Evolutionary conservation across 2,113 vertebrate species (phyloP).

Genomic region (Marcusenius ussheri): DNA sequence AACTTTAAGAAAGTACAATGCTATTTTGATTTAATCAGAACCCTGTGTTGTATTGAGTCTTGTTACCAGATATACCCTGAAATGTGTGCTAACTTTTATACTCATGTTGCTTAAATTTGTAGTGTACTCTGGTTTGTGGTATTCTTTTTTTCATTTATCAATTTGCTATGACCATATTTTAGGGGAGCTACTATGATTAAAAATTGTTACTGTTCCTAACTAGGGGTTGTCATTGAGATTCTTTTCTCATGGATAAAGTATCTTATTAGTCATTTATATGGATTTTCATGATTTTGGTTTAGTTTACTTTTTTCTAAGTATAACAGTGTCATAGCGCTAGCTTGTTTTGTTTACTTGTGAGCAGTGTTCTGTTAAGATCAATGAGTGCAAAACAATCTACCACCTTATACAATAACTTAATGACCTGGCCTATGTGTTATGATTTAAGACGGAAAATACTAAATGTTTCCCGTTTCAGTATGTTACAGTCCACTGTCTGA

Average conservation of each 20-base stretch:
- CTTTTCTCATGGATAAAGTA: not conserved
- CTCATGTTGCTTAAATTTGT: not conserved
- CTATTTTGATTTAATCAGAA: not conserved
- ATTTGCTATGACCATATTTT: not conserved
- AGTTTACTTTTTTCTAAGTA: not conserved
- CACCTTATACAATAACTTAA: no score
- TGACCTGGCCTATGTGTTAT: no score
- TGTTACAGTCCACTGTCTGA: not conserved
- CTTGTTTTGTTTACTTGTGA: not conserved
- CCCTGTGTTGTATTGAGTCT: not conserved
- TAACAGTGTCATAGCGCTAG: not conserved
- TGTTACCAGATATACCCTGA: not conserved
- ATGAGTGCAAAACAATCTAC: not conserved
- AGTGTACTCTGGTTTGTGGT: not conserved
- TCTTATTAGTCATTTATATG: not conserved
- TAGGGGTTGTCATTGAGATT: not conserved
- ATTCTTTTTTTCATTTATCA: not conserved
- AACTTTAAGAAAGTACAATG: not conserved
- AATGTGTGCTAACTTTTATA: not conserved
- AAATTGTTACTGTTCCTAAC: not conserved
- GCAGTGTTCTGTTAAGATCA: not conserved
- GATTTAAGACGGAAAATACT: not conserved
- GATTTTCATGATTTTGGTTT: not conserved
- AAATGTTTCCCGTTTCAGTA: not conserved
- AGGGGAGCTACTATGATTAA: not conserved